phyloP scores from a whole-genome alignment of 2,113 vertebrate species.

The Amazona vittata region DNA sequence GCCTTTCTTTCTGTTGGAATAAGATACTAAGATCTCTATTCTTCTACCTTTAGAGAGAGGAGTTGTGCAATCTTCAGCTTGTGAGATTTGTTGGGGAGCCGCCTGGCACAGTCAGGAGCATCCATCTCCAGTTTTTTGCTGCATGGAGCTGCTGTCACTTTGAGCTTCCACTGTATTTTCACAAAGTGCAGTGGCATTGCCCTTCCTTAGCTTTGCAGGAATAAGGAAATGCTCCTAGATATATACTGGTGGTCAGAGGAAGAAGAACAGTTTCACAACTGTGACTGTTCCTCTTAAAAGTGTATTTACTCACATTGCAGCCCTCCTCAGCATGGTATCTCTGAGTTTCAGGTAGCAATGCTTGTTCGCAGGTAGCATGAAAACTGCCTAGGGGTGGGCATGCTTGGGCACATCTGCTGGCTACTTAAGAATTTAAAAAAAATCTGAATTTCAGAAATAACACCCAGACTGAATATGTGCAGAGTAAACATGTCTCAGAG shows the following conservation, averaged over 20 bases:
- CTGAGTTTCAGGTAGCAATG: neutral
- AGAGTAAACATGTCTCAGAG: neutral
- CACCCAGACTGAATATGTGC: neutral
- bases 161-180: neutral
- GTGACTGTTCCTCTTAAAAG: neutral
- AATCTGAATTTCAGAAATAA: neutral
- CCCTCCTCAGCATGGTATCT: fast-evolving
- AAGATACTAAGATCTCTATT: neutral
- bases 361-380: fast-evolving
- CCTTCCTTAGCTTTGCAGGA: neutral
- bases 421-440: neutral
- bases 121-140: neutral
- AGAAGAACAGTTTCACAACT: neutral
- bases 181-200: too few species aligned
- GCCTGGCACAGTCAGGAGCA: neutral
- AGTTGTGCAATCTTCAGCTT: neutral
- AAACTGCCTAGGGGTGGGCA: fast-evolving
- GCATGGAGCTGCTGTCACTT: fast-evolving
- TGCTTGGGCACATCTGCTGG: neutral
- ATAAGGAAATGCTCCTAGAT: fast-evolving
- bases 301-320: neutral
- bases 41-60: neutral
- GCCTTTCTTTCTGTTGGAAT: neutral
- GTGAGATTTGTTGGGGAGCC: neutral
- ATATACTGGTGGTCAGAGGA: neutral